phyloP scores from a whole-genome alignment of 2,888 invertebrate genomes.

The Lottia gigantea region DNA sequence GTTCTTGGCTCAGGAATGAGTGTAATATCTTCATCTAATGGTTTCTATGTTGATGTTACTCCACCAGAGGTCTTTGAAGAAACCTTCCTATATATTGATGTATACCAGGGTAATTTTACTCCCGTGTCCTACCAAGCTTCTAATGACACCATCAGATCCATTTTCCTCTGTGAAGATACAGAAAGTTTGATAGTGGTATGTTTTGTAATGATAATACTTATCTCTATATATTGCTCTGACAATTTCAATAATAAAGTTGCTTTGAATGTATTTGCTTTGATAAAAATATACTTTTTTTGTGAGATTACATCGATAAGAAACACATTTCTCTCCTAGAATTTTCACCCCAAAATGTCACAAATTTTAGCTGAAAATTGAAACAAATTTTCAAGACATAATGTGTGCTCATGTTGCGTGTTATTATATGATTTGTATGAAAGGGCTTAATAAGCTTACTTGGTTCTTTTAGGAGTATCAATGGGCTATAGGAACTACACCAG shows the following conservation, averaged over 20 bases:
- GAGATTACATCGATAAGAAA: too few species aligned
- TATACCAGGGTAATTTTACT: slow-evolving; percentile 41
- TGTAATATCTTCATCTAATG: slow-evolving; percentile 36
- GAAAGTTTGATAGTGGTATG: slow-evolving; percentile 44
- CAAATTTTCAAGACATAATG: too few species aligned
- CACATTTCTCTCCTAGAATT: too few species aligned
- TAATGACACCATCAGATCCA: slow-evolving; percentile 36
- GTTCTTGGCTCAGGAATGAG: slow-evolving; percentile 41
- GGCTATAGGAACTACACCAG: slow-evolving; percentile 45
- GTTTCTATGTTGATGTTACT: slow-evolving; percentile 44
- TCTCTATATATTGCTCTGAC: too few species aligned
- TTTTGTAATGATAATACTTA: background rate
- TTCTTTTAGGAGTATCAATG: slow-evolving; percentile 44
- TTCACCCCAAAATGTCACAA: too few species aligned
- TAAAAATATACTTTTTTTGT: too few species aligned
- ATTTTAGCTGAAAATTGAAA: too few species aligned
- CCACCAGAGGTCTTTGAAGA: slow-evolving; percentile 36
- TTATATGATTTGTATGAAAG: too few species aligned
- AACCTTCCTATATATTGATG: slow-evolving; percentile 42
- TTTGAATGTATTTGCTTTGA: too few species aligned
- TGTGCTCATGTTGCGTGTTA: too few species aligned
- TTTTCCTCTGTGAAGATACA: slow-evolving; percentile 45
- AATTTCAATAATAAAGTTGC: too few species aligned
- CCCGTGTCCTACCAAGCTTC: slow-evolving; percentile 39
- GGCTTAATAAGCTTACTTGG: too few species aligned